Conservation (phyloP, 2,113 vertebrate genomes). For the Hyperoodon ampullatus region DNA sequence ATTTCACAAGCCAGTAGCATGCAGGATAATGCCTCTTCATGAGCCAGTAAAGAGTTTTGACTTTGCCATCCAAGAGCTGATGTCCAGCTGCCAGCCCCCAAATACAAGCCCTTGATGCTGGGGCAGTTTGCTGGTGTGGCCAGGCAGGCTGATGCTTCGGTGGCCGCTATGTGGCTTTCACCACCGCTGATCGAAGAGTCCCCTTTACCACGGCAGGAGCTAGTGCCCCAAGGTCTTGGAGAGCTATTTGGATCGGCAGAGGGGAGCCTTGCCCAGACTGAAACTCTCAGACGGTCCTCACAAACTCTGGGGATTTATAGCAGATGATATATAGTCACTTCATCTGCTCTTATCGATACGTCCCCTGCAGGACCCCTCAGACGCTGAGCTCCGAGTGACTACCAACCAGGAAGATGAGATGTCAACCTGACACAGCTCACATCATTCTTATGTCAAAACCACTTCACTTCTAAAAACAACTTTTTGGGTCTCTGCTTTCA, state of each 20-base stretch:
- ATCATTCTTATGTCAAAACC: neutral
- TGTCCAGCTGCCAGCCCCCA: neutral
- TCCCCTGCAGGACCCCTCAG: too few species aligned
- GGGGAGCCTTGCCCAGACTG: neutral
- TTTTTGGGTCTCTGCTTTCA: neutral
- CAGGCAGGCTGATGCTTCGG: neutral
- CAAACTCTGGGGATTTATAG: neutral
- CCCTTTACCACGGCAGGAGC: neutral
- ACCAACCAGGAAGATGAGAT: too few species aligned
- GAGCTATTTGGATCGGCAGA: neutral
- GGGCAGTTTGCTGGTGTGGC: neutral
- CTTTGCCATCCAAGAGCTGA: neutral
- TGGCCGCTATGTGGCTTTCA: neutral
- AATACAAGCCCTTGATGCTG: neutral
- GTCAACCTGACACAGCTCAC: neutral
- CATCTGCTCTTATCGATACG: rapidly evolving
- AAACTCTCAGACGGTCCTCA: neutral
- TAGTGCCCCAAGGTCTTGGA: neutral
- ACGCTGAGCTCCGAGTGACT: too few species aligned
- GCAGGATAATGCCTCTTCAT: neutral
- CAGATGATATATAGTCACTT: neutral
- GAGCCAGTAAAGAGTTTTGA: neutral
- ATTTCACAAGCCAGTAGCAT: neutral
- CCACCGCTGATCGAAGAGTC: neutral
- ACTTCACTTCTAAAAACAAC: neutral